Evolutionary conservation across 2,113 vertebrate species (phyloP), one percentile per base, ranked within the genome.

Genomic region (Pholis gunnellus): DNA sequence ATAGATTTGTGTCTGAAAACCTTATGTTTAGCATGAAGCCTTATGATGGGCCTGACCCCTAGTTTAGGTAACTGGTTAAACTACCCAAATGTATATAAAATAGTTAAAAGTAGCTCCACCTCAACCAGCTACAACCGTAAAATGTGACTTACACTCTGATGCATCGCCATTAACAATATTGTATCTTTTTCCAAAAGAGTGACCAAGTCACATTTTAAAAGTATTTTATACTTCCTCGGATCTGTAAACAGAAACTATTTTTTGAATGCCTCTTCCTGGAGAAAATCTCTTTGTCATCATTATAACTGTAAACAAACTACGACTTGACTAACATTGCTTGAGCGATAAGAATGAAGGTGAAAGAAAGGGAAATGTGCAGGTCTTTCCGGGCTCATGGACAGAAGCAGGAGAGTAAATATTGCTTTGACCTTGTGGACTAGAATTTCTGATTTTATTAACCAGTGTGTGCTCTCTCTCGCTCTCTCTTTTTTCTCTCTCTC

Each of bases 391-490:
- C 66, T 85, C 52, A n/a, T 54, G 66, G 44, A 67, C 27, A 61
- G 25, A 71, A 78, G 34, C 59, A 80, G 11, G 15, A 82, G 79
- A 79, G 63, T 79, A 88, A 91, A 88, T 70, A 90, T 34, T 75
- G 44, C 70, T 81, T 56, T 81, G 81, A 86, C 90, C 88, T 92
- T 93, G 77, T 34, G 11, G 44, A 57, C 36, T 40, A 81, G 27
- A 50, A 64, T 56, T 65, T 78, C 13, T 72, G 56, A 78, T 83
- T 73, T 60, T 50, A 70, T 73, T 31, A 70, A 83, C 52, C 40
- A 34, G 20, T 20, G 25, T 18, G 0, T 10, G 4, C 18, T 61
- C 68, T 60, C 60, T 31, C 40, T 60, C 44, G 7, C 17, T 54
- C 2, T 70, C 50, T 56, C 10, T 6, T 63, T 74, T 75, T 57